phyloP scores from a whole-genome alignment of 1,140 invertebrate species.

The Zaprionus capensis region DNA sequence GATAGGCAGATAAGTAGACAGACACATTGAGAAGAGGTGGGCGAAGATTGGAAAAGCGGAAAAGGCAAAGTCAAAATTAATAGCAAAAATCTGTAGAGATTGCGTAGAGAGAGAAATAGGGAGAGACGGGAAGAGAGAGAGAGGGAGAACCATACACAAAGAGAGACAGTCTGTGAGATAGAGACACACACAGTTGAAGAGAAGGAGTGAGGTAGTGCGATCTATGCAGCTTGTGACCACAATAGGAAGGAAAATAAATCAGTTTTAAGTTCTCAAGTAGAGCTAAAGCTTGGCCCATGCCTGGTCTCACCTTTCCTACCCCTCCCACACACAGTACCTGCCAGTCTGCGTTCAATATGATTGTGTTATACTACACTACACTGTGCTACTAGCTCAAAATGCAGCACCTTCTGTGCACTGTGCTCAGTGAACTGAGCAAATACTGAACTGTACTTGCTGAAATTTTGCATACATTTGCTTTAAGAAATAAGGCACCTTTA shows the following conservation, averaged over 20 bases:
- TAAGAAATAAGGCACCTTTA: not conserved
- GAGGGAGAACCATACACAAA: not conserved
- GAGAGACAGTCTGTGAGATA: not conserved
- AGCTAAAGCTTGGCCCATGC: not conserved
- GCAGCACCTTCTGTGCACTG: not conserved
- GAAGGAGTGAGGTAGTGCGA: slow-evolving; percentile 24
- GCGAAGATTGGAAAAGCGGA: slow-evolving; percentile 53
- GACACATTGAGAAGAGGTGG: slow-evolving; percentile 2
- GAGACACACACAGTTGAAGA: not conserved
- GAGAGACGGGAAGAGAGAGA: not conserved
- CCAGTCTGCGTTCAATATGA: not conserved
- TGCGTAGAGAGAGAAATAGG: not conserved
- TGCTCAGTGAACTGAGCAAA: not conserved
- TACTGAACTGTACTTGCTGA: not conserved
- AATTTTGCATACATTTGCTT: not conserved
- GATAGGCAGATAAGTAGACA: not conserved
- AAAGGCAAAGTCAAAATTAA: slow-evolving; percentile 48
- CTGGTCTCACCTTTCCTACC: not conserved
- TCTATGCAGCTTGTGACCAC: slow-evolving; percentile 15
- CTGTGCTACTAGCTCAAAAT: not conserved
- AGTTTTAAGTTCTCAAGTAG: slow-evolving; percentile 55
- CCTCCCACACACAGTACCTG: not conserved
- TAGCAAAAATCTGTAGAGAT: slow-evolving; percentile 5
- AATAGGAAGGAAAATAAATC: slow-evolving; percentile 69
- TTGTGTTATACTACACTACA: not conserved